Percentiles rank a stretch among this genome's conserved stretches.
Evolutionary conservation across 2,797 vertebrate species (phyloP).

Genomic region (Cirrhinus molitorella): DNA sequence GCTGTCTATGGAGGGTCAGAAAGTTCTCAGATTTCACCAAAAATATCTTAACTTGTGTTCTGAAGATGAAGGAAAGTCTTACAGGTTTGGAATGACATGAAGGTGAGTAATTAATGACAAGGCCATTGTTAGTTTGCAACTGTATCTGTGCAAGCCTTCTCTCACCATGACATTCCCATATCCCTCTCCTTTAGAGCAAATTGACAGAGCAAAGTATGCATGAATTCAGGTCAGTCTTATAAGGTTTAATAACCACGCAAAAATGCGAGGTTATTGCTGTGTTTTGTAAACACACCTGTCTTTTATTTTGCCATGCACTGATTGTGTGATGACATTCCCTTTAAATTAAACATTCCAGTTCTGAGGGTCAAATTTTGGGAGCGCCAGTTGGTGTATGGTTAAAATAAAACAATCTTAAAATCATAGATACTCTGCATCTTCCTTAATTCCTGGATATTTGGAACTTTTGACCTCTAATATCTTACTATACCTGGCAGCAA

Average conservation of each 20-base stretch:
- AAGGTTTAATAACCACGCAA: slow-evolving; percentile 88
- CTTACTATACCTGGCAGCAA: slow-evolving; percentile 83
- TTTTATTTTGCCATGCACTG: slow-evolving; percentile 87
- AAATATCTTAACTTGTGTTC: too few species aligned
- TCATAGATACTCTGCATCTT: slow-evolving; percentile 68
- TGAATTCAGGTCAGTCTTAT: slow-evolving; percentile 80
- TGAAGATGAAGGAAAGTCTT: too few species aligned
- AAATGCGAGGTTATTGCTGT: slow-evolving; percentile 90
- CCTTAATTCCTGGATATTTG: slow-evolving; percentile 51
- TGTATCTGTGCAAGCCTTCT: slow-evolving; percentile 81
- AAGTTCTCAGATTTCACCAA: too few species aligned
- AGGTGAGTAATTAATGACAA: too few species aligned
- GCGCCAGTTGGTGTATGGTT: slow-evolving; percentile 83
- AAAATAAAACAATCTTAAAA: slow-evolving; percentile 68
- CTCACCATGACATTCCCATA: slow-evolving; percentile 92
- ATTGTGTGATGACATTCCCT: slow-evolving; percentile 65
- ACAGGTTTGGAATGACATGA: too few species aligned
- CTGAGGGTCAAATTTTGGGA: slow-evolving; percentile 63
- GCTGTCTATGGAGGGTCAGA: too few species aligned
- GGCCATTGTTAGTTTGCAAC: slow-evolving; percentile 3
- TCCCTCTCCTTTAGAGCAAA: slow-evolving; percentile 73
- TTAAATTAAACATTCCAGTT: slow-evolving; percentile 28
- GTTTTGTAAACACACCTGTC: slow-evolving; percentile 75
- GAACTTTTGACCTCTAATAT: slow-evolving; percentile 52
- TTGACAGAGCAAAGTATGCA: slow-evolving; percentile 84